Conservation (phyloP, 2,113 vertebrate species). For the Corynorhinus townsendii region DNA sequence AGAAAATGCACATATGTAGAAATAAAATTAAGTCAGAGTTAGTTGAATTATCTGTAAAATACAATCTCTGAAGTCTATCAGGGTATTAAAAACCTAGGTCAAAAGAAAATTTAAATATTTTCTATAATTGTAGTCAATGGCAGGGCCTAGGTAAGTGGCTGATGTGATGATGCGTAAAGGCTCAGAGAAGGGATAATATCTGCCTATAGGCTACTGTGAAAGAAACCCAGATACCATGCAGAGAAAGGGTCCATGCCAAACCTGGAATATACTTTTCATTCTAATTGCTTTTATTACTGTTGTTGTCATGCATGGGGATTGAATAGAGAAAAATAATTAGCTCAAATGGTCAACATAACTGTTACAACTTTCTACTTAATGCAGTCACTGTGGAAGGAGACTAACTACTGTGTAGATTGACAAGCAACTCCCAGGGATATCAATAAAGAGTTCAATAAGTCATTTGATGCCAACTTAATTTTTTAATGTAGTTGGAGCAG, state of each 20-base stretch:
- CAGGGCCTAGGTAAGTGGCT: background rate
- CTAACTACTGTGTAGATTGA: background rate
- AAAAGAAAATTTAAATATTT: background rate
- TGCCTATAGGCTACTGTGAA: background rate
- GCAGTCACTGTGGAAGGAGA: background rate
- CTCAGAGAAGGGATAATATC: background rate
- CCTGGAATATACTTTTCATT: background rate
- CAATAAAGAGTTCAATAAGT: constrained; percentile 49
- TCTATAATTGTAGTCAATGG: background rate
- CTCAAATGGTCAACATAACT: background rate
- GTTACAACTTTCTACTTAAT: constrained; percentile 27
- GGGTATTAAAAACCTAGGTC: background rate
- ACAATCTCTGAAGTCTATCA: background rate
- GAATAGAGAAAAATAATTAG: background rate
- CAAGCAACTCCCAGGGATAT: constrained; percentile 32
- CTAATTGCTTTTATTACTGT: background rate
- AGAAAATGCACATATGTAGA: background rate
- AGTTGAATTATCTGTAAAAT: background rate
- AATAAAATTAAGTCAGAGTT: background rate
- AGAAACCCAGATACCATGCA: background rate
- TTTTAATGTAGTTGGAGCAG: background rate
- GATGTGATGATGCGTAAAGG: background rate
- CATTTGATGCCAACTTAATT: constrained; percentile 40
- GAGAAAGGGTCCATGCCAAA: background rate
- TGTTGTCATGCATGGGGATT: background rate